These are phyloP conservation scores for Formica aserva DNA, from an alignment of 2,888 invertebrate species.

Conservation along the genomic window DNA sequence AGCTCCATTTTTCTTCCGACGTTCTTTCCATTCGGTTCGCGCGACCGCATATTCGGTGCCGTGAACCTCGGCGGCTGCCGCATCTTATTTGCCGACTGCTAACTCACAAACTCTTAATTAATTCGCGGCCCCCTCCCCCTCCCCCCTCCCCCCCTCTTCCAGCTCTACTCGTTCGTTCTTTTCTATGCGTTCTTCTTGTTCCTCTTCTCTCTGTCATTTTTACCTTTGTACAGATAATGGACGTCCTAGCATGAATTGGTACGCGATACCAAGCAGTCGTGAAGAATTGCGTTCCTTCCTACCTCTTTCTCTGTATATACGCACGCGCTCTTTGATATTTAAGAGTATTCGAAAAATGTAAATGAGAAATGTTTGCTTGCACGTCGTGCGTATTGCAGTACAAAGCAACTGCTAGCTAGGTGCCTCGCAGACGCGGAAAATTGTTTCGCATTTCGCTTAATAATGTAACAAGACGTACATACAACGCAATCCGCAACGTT, in stretches of 20 bases:
- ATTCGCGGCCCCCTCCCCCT: constrained; percentile 65
- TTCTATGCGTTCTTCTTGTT: neutral
- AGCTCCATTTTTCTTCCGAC: constrained; percentile 1
- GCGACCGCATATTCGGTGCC: constrained; percentile 52
- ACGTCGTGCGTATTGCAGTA: constrained; percentile 12
- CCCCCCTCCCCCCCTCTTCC: too few species aligned
- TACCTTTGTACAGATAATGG: constrained; percentile 10
- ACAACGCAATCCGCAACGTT: constrained; percentile 38
- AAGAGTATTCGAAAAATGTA: constrained; percentile 35
- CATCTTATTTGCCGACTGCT: constrained; percentile 71
- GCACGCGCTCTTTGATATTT: constrained; percentile 41
- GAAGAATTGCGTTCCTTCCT: constrained; percentile 20
- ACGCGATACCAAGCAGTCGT: neutral
- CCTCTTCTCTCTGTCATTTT: neutral
- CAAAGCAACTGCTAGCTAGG: constrained; percentile 3
- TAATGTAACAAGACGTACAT: constrained; percentile 35
- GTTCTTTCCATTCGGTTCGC: neutral
- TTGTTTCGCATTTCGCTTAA: constrained; percentile 48
- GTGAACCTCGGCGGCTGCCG: constrained; percentile 39
- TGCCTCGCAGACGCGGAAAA: constrained; percentile 19
- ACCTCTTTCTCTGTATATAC: neutral
- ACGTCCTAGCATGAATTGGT: constrained; percentile 14
- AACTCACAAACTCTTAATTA: constrained; percentile 81
- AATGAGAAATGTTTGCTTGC: constrained; percentile 48
- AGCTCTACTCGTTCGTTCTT: neutral